These are phyloP conservation scores for Dendronephthya gigantea DNA, from an alignment of 64 coral and sea anemone genomes.

Conservation along the genomic window DNA sequence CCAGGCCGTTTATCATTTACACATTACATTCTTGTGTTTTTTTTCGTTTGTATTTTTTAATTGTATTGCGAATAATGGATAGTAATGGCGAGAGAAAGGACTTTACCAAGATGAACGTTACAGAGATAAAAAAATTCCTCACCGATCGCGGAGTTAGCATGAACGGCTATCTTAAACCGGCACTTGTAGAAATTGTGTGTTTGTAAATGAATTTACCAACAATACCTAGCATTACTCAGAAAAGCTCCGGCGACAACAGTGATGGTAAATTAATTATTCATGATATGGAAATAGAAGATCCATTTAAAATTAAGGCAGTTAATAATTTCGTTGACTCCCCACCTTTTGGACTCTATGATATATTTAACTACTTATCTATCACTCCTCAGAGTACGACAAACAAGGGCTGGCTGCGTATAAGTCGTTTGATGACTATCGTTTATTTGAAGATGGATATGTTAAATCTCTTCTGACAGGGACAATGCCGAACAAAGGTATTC, in stretches of 20 bases:
- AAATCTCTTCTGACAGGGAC: too few species aligned
- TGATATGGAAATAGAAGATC: neutral
- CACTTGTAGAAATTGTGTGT: neutral
- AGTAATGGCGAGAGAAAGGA: neutral
- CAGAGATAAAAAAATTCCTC: neutral
- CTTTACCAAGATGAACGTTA: neutral
- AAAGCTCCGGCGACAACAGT: neutral
- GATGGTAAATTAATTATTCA: neutral
- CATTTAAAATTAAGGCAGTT: neutral
- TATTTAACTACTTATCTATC: neutral
- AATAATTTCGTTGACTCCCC: neutral
- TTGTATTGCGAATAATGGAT: neutral
- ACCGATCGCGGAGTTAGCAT: neutral
- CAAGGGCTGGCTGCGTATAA: too few species aligned
- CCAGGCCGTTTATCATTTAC: too few species aligned
- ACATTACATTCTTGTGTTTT: too few species aligned
- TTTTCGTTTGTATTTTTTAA: too few species aligned
- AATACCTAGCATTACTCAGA: neutral
- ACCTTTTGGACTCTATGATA: neutral
- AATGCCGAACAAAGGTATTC: too few species aligned
- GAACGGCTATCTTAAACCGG: neutral
- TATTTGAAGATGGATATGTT: too few species aligned
- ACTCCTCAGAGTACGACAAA: too few species aligned
- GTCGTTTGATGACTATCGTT: too few species aligned
- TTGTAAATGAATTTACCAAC: neutral